Evolutionary conservation across 1,140 invertebrate genomes (phyloP), one percentile per base, ranked within the genome.

Genomic region (Pseudobourletiella spinata): DNA sequence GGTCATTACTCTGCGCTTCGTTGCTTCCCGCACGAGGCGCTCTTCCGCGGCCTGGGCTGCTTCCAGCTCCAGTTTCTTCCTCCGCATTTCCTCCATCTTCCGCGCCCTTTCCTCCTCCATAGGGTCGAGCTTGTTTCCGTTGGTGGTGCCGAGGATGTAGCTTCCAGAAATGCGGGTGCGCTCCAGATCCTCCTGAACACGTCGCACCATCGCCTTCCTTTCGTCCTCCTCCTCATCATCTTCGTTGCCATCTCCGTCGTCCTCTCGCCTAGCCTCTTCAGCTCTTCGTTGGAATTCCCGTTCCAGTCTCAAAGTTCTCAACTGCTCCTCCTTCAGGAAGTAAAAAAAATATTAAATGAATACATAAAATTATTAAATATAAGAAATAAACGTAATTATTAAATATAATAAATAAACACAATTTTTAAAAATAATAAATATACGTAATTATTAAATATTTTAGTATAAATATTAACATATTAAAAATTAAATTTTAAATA

Each of bases 271-370:
- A 35, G 80, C 78, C 73, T 90, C 87, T 72, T 87, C 86, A 2
- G 89, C 91, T 46, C 91, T 77, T 39, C 88, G 81, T 69, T 94
- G 88, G 73, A 95, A 94, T 73, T 94, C 91, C 63, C 86, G 79
- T 74, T 95, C 91, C 3, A 94, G 75, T 39, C 52, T 85, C 44
- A 94, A 76, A 4, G 89, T 86, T 57, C 88, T 79, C 18, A 94
- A 74, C 70, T 92, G 88, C 73, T 95, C 90, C 61, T 89, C 90
- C 72, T 48, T 6, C 6, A 48, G 6, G 18, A 48, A 6, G 24
- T 48, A 20, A 20, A 25, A 8, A 48, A 48, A 48, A 48, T 18
- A 15, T 18, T n/a, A n/a, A 8, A 39, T 39, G 32, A 39, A 39
- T 39, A 39, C 32, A 39, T 39, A 48, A 48, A 48, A n/a, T 22